A percentile compares a stretch with the other conserved stretches of the same genome.
These are phyloP conservation scores for Diphyllodes magnificus DNA, from an alignment of 2,113 vertebrate species.

Conservation along the genomic window DNA sequence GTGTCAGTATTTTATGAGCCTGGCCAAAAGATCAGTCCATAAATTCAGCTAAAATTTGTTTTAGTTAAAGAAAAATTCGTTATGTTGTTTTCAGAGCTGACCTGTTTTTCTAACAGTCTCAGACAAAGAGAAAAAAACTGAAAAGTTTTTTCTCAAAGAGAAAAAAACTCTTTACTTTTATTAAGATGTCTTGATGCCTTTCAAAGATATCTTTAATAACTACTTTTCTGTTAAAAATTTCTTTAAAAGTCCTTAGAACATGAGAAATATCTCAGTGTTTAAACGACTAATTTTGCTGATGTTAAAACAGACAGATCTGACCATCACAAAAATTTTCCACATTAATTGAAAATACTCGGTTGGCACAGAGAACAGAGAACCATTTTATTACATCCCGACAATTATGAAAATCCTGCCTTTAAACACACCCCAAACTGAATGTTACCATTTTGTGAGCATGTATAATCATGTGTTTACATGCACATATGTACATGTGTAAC, in stretches of 20 bases:
- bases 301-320: background rate
- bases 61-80: background rate
- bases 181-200: background rate
- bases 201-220: background rate
- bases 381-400: background rate
- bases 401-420: background rate
- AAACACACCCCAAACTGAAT: background rate
- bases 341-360: background rate
- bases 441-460: background rate
- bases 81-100: background rate
- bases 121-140: background rate
- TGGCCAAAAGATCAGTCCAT: background rate
- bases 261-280: background rate
- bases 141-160: too few species aligned
- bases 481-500: rapidly evolving
- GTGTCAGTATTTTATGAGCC: background rate
- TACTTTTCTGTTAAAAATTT: background rate
- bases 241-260: background rate
- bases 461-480: rapidly evolving
- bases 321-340: background rate
- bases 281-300: background rate
- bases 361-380: background rate
- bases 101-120: background rate
- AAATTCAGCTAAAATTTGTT: too few species aligned
- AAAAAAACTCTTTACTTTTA: background rate